Conservation (phyloP, 2,797 vertebrate genomes). For the Acrossocheilus fasciatus region DNA sequence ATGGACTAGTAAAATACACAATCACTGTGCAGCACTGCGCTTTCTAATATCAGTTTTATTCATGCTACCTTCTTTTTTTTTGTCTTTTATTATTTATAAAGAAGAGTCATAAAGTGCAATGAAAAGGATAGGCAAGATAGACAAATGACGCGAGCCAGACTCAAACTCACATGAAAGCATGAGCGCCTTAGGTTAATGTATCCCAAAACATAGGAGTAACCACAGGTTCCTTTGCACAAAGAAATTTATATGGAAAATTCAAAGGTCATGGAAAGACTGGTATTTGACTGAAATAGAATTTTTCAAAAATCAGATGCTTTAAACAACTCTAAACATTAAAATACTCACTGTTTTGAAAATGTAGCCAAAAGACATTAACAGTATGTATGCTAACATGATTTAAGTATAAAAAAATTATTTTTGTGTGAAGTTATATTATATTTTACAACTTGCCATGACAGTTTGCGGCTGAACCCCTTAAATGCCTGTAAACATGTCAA, state of each 20-base stretch:
- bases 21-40: not conserved
- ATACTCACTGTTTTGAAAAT: not conserved
- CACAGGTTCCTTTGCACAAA: not conserved
- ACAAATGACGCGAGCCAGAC: not conserved
- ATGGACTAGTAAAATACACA: conserved; percentile 35
- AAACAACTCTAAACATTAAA: not conserved
- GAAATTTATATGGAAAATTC: not conserved
- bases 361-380: not conserved
- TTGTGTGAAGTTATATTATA: not conserved
- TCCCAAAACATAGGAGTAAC: not conserved
- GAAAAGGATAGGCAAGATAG: not conserved
- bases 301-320: not conserved
- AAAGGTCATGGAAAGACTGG: not conserved
- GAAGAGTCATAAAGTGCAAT: not conserved
- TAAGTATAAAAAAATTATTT: not conserved
- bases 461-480: no score
- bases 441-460: not conserved
- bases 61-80: not conserved
- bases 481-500: not conserved
- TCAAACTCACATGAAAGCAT: not conserved
- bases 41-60: conserved; percentile 1
- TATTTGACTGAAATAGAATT: not conserved
- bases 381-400: not conserved
- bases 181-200: not conserved
- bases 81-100: not conserved